Evolutionary conservation across 2,113 vertebrate species (phyloP).

Genomic region (Petaurus breviceps): DNA sequence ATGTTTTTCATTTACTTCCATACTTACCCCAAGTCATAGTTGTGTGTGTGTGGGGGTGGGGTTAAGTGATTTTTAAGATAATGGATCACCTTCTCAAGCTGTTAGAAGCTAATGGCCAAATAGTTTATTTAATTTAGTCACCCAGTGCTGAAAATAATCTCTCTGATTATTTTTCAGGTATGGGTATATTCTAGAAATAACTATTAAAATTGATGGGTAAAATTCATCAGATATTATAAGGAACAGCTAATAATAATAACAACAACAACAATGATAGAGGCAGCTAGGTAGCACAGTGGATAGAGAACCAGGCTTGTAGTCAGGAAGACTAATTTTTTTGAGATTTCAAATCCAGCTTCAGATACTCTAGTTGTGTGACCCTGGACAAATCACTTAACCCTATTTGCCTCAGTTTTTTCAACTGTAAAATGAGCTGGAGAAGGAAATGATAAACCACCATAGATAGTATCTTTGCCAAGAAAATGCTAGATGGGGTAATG

Average conservation of each 20-base stretch:
- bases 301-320: background rate
- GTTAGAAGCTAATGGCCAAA: background rate
- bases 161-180: background rate
- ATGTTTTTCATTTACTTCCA: slow-evolving; percentile 68
- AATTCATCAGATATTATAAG: background rate
- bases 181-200: background rate
- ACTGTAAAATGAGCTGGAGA: background rate
- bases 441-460: background rate
- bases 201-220: background rate
- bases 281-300: background rate
- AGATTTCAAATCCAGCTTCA: background rate
- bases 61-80: slow-evolving; percentile 66
- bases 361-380: background rate
- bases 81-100: slow-evolving; percentile 39
- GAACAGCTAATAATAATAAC: background rate
- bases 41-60: slow-evolving; percentile 36
- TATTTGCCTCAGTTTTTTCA: background rate
- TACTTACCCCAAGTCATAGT: slow-evolving; percentile 61
- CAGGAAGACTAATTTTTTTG: background rate
- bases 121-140: slow-evolving; percentile 20
- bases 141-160: slow-evolving; percentile 5
- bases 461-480: background rate
- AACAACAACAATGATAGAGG: background rate
- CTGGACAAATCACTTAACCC: background rate
- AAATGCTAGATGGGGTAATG: background rate